phyloP scores from a whole-genome alignment of 2,797 vertebrate species.

The Phataginus tetradactyla region DNA sequence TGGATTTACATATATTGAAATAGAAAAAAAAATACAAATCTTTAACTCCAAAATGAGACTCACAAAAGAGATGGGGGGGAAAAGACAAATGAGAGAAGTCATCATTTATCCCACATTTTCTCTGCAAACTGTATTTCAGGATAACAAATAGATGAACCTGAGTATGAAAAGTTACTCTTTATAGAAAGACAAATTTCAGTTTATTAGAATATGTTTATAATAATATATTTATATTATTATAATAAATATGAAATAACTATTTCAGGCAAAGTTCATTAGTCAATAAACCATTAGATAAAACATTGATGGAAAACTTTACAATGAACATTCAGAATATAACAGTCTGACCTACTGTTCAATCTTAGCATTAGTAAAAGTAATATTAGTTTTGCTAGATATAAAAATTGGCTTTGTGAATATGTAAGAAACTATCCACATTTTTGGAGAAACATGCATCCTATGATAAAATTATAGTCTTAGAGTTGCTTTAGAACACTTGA shows the following conservation, averaged over 20 bases:
- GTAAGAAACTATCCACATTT: neutral
- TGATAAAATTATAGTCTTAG: neutral
- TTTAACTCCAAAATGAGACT: neutral
- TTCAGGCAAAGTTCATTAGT: neutral
- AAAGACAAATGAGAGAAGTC: neutral
- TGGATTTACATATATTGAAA: neutral
- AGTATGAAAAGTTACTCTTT: neutral
- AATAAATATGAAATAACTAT: neutral
- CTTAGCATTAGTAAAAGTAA: neutral
- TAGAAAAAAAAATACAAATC: neutral
- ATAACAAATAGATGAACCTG: neutral
- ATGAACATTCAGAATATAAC: neutral
- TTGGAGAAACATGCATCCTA: neutral
- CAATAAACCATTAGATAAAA: neutral
- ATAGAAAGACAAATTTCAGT: neutral
- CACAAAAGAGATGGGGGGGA: neutral
- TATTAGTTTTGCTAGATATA: neutral
- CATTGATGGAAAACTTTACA: neutral
- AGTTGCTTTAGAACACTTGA: neutral
- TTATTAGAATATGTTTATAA: too few relatives aligned
- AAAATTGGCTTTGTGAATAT: neutral
- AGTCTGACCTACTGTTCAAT: neutral
- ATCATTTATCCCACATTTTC: neutral
- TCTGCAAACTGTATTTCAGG: neutral
- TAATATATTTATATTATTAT: too few relatives aligned